Evolutionary conservation across 2,113 vertebrate genomes (phyloP).

Genomic region (Canis aureus): DNA sequence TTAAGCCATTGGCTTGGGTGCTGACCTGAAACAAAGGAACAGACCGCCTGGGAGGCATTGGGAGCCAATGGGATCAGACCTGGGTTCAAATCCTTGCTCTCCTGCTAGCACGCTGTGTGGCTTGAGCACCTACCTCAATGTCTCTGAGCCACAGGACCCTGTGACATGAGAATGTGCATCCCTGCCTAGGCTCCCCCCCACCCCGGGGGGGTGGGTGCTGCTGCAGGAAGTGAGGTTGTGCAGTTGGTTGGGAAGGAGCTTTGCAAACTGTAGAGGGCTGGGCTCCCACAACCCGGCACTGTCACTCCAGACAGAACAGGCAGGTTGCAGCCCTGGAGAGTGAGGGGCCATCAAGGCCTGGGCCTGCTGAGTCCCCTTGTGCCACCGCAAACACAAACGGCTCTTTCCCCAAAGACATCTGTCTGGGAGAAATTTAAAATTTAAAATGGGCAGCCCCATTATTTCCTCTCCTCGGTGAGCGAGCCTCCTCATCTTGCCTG

Average conservation of each 20-base stretch:
- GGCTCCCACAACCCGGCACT: not conserved
- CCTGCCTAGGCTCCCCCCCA: too few species aligned
- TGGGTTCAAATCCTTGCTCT: not conserved
- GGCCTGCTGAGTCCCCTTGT: conserved; percentile 40
- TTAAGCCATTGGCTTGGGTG: not conserved
- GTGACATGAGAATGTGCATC: not conserved
- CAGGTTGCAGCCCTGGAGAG: not conserved
- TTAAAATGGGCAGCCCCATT: conserved; percentile 75
- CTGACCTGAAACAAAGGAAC: too few species aligned
- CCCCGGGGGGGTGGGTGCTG: not conserved
- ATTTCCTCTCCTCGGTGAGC: not conserved
- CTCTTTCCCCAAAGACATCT: conserved; percentile 80
- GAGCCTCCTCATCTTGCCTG: not conserved
- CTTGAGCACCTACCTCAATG: rapidly evolving
- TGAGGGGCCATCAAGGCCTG: not conserved
- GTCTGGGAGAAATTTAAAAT: conserved; percentile 81
- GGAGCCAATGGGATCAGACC: not conserved
- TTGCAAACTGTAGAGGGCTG: not conserved
- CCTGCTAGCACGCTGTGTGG: not conserved
- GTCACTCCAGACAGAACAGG: not conserved
- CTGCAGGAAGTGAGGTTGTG: not conserved
- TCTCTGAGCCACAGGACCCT: not conserved
- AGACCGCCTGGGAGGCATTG: rapidly evolving
- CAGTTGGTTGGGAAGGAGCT: not conserved
- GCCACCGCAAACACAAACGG: conserved; percentile 39